A percentile compares a stretch with the other conserved stretches of the same genome.
These are phyloP conservation scores for Sula dactylatra DNA, from an alignment of 2,113 vertebrate species.

Conservation along the genomic window DNA sequence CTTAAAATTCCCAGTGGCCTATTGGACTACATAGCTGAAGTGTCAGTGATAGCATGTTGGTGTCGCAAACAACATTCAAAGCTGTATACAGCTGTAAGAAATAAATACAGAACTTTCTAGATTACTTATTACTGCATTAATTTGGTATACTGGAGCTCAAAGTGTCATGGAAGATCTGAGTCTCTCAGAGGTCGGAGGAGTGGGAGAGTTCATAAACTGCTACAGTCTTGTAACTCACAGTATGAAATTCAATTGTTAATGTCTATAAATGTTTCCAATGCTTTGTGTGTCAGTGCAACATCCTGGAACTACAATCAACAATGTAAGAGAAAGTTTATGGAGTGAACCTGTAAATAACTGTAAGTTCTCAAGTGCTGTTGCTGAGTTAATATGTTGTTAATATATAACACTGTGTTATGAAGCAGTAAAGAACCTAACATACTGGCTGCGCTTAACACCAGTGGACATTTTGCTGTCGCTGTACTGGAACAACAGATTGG, in stretches of 20 bases:
- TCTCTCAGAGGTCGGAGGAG: neutral
- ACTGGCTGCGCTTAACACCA: neutral
- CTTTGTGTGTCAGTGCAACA: neutral
- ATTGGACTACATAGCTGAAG: neutral
- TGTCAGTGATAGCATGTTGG: neutral
- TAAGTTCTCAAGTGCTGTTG: neutral
- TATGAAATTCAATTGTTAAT: neutral
- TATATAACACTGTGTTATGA: neutral
- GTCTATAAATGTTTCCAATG: neutral
- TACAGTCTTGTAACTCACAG: neutral
- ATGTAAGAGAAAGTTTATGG: neutral
- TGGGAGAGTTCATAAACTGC: neutral
- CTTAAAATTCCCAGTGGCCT: neutral
- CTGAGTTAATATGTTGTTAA: conserved; percentile 6
- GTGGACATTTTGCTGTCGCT: neutral
- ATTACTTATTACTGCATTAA: neutral
- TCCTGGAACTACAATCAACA: conserved; percentile 1
- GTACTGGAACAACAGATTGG: neutral
- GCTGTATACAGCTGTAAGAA: neutral
- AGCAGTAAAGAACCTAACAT: neutral
- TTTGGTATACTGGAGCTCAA: neutral
- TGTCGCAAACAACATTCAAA: neutral
- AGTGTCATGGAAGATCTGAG: neutral
- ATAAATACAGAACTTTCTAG: neutral
- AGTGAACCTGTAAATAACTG: conserved; percentile 8